Evolutionary conservation across 2,888 invertebrate species (phyloP), one percentile per base, ranked within the genome.

Genomic region (Cheilosia vulpina): DNA sequence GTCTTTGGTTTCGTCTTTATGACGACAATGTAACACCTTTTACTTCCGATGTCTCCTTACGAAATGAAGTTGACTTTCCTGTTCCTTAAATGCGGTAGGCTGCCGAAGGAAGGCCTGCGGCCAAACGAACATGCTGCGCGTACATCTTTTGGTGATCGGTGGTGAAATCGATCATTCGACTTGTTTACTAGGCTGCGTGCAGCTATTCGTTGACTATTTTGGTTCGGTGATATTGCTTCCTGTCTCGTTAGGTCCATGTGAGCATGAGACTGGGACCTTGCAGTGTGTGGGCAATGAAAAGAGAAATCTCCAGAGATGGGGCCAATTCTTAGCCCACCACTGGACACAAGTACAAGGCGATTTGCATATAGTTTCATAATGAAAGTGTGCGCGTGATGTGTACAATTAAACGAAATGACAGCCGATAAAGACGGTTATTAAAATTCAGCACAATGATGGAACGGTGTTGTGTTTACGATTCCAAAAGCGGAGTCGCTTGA

Each of bases 121-220:
- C 69, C 63, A 52, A 75, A 45, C 62, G 21, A 7, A 31, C 19
- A 58, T n/a, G 60, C 66, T 34, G 0, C 24, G 58, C 24, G 60
- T 45, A 79, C 79, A 84, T 75, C 79, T 84, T 84, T 79, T 79
- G 75, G 65, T 65, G 79, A 75, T 69, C 73, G 65, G 84, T 75
- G 65, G 84, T 75, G 84, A 84, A 84, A 84, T 84, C 79, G 84
- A 84, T 84, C 84, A 79, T 75, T 73, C 45, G 68, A 77, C 72
- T 73, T 83, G 78, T 73, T 78, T 62, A 45, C 72, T 43, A 38
- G 63, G 53, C 68, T 63, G 52, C 21, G 57, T 13, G 55, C 38
- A 65, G 45, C 27, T 63, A 69, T 58, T 34, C 41, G 17, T 57
- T 21, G 68, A 47, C 75, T 50, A 43, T 63, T 63, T 62, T 17